phyloP scores from a whole-genome alignment of 1,140 invertebrate genomes.

The Aleiodes sp. region DNA sequence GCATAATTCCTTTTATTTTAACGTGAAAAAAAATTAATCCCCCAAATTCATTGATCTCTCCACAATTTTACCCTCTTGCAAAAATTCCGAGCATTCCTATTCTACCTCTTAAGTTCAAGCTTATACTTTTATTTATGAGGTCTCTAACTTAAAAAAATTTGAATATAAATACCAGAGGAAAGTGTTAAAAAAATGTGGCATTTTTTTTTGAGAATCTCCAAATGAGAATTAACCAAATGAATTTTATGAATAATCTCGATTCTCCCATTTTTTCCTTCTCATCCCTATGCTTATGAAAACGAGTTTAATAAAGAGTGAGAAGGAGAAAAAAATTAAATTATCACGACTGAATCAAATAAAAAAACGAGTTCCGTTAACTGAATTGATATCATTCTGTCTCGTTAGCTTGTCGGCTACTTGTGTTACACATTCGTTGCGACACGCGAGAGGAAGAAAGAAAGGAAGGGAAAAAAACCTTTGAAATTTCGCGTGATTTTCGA shows the following conservation, averaged over 20 bases:
- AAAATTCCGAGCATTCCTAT: too few relatives aligned
- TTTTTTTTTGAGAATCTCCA: neutral
- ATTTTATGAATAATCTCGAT: too few relatives aligned
- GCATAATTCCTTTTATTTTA: too few relatives aligned
- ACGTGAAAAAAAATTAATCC: too few relatives aligned
- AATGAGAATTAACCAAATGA: too few relatives aligned
- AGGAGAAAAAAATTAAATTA: neutral
- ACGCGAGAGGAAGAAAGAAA: neutral
- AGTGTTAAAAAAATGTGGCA: too few relatives aligned
- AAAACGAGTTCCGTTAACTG: neutral
- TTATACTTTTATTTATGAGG: too few relatives aligned
- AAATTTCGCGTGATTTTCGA: neutral
- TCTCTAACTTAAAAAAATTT: too few relatives aligned
- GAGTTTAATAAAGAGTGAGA: neutral
- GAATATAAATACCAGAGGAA: too few relatives aligned
- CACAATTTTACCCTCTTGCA: too few relatives aligned
- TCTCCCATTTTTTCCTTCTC: neutral
- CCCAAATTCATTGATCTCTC: too few relatives aligned
- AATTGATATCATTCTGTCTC: neutral
- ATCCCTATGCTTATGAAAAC: neutral
- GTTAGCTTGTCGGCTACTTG: slow-evolving; percentile 12
- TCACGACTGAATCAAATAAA: neutral
- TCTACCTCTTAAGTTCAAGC: too few relatives aligned
- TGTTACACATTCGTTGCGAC: slow-evolving; percentile 17
- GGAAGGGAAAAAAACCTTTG: neutral